These are phyloP conservation scores for Neodiprion lecontei DNA, from an alignment of 1,140 invertebrate species.

Conservation along the genomic window DNA sequence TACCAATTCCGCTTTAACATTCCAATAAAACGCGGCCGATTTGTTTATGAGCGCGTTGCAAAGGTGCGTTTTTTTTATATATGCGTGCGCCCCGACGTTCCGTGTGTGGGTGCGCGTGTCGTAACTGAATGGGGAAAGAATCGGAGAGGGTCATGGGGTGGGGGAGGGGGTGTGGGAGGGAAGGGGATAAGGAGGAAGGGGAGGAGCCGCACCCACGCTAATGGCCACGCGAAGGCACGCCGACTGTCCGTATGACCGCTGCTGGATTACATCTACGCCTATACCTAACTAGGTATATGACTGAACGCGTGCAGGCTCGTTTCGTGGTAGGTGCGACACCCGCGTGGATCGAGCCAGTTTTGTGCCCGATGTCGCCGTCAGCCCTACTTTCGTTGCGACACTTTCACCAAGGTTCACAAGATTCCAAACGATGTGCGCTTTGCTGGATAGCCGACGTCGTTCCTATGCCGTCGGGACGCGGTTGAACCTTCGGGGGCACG, in stretches of 20 bases:
- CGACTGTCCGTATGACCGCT: not conserved
- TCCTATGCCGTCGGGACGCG: no score
- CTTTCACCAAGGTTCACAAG: conserved; percentile 1
- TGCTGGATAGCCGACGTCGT: not conserved
- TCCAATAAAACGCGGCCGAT: conserved; percentile 63
- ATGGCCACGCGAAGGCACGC: not conserved
- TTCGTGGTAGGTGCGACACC: not conserved
- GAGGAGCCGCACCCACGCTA: conserved; percentile 4
- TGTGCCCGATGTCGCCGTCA: not conserved
- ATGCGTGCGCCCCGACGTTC: not conserved
- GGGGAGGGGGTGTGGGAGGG: not conserved
- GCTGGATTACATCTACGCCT: not conserved
- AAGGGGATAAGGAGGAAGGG: not conserved
- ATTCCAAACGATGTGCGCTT: not conserved
- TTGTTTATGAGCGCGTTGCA: conserved; percentile 60
- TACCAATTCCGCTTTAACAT: conserved; percentile 63
- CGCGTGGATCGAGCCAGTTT: not conserved
- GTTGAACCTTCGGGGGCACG: not conserved
- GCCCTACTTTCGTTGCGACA: conserved; percentile 1
- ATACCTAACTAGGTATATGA: not conserved
- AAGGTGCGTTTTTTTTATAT: not conserved
- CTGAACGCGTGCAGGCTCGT: not conserved
- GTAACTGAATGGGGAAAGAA: not conserved
- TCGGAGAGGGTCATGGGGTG: not conserved
- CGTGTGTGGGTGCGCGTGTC: not conserved